phyloP scores from a whole-genome alignment of 2,113 vertebrate species.

The Fulmarus glacialis region DNA sequence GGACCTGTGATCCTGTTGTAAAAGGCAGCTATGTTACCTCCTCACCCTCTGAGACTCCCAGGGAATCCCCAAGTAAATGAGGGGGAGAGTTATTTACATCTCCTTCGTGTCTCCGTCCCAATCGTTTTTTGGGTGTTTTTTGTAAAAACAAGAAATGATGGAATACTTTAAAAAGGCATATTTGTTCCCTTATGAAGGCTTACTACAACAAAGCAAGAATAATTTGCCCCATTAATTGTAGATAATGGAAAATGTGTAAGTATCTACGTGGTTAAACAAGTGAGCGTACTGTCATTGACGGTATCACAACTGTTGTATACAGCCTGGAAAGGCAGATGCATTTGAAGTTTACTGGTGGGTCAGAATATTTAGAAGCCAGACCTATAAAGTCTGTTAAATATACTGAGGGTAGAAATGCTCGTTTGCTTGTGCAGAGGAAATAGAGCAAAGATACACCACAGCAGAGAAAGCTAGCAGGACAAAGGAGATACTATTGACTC shows the following conservation, averaged over 20 bases:
- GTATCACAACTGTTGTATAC: fast-evolving
- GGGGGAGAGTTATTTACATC: background rate
- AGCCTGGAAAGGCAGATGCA: background rate
- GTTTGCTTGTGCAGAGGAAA: conserved; percentile 56
- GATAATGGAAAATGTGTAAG: conserved; percentile 11
- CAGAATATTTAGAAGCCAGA: background rate
- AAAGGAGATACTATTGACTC: conserved; percentile 75
- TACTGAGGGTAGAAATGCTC: background rate
- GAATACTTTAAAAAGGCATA: background rate
- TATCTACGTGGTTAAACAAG: background rate
- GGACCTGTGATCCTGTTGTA: conserved; percentile 37
- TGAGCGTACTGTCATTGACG: fast-evolving
- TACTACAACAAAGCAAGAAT: background rate
- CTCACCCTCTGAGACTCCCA: conserved; percentile 15
- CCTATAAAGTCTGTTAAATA: background rate
- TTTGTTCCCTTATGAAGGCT: background rate
- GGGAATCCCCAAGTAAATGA: conserved; percentile 39
- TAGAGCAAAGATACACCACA: conserved; percentile 61
- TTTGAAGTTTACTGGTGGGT: background rate
- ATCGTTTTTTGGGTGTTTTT: no score
- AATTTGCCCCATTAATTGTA: conserved; percentile 18
- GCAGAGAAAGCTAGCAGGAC: conserved; percentile 47
- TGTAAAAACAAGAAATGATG: background rate
- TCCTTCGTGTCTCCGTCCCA: background rate
- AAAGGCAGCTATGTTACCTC: conserved; percentile 50